Percentiles rank a stretch among this genome's conserved stretches.
These are phyloP conservation scores for Escarpia spicata DNA, from an alignment of 2,888 invertebrate species.

Conservation along the genomic window DNA sequence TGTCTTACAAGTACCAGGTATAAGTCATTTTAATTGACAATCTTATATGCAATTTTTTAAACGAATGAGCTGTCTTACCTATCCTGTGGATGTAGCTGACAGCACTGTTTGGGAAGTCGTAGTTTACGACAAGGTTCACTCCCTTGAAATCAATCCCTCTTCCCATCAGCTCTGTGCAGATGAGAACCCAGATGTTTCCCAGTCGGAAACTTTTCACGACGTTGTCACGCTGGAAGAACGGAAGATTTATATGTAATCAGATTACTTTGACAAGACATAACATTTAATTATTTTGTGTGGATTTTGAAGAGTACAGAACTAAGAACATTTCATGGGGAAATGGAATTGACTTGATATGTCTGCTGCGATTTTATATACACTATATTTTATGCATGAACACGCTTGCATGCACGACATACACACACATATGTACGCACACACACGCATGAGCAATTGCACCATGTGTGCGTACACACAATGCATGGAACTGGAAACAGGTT, in stretches of 20 bases:
- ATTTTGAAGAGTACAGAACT: not conserved
- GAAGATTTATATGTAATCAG: not conserved
- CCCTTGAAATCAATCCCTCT: constrained; percentile 97
- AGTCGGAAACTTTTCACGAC: constrained; percentile 87
- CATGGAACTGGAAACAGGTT: not conserved
- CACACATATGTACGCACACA: not conserved
- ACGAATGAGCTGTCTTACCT: constrained; percentile 70
- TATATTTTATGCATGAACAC: not conserved
- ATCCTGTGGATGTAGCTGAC: constrained; percentile 64
- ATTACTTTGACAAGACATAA: not conserved
- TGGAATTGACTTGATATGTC: not conserved
- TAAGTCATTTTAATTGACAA: not conserved
- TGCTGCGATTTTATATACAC: not conserved
- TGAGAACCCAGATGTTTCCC: constrained; percentile 93
- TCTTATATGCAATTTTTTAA: not conserved
- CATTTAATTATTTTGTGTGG: too few species aligned
- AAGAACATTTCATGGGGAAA: not conserved
- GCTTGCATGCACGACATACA: not conserved
- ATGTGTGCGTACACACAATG: not conserved
- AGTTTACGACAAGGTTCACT: constrained; percentile 95
- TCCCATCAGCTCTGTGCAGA: constrained; percentile 96
- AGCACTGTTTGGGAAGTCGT: constrained; percentile 83
- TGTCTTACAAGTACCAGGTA: not conserved
- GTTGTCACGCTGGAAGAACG: constrained; percentile 80
- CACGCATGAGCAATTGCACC: not conserved